Conservation (phyloP, 2,888 invertebrate genomes). For the Acleris laterana region DNA sequence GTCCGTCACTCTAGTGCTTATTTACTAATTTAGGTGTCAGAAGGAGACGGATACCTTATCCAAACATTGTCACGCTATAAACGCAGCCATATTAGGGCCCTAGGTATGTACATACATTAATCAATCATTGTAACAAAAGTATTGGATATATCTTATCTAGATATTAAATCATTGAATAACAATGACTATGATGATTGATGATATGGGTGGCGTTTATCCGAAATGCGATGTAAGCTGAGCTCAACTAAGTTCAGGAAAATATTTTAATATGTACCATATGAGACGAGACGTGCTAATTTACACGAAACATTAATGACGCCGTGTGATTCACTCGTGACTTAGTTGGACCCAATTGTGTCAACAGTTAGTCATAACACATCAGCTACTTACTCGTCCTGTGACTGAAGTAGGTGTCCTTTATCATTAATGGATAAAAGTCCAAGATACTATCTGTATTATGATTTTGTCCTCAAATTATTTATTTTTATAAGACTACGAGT, state of each 20-base stretch:
- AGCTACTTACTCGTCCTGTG: neutral
- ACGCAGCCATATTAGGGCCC: too few relatives aligned
- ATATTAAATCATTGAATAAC: neutral
- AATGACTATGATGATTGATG: neutral
- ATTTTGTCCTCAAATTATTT: neutral
- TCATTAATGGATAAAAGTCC: too few relatives aligned
- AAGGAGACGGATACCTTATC: too few relatives aligned
- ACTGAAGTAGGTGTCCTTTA: neutral
- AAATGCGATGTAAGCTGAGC: neutral
- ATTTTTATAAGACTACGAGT: neutral
- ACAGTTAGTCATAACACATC: constrained; percentile 20
- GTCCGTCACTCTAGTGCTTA: too few relatives aligned
- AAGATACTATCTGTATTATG: neutral
- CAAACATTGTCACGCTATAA: too few relatives aligned
- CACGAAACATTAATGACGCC: constrained; percentile 36
- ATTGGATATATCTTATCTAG: neutral
- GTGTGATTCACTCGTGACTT: constrained; percentile 40
- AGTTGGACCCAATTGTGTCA: constrained; percentile 9
- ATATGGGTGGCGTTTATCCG: neutral
- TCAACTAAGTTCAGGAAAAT: constrained; percentile 3
- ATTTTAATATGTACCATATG: constrained; percentile 10
- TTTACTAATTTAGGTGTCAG: too few relatives aligned
- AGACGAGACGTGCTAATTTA: constrained; percentile 15
- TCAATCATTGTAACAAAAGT: too few relatives aligned
- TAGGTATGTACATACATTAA: too few relatives aligned